Evolutionary conservation across 2,797 vertebrate genomes (phyloP).

Genomic region (Sparidentex hasta): DNA sequence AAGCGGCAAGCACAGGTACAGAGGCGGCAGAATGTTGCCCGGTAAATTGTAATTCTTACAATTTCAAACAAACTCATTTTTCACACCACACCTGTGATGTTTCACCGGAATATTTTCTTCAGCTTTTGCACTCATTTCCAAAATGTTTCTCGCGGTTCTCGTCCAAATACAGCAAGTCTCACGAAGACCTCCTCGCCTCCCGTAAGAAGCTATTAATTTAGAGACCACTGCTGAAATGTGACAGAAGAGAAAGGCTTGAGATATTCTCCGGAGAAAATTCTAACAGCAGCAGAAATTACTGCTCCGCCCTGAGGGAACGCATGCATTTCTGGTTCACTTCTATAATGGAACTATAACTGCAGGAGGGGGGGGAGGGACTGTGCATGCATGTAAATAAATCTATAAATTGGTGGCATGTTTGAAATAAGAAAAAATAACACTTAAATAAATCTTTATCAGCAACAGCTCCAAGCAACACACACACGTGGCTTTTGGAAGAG

Average conservation of each 20-base stretch:
- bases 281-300: constrained; percentile 8
- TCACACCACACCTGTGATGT: constrained; percentile 37
- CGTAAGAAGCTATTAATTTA: constrained; percentile 27
- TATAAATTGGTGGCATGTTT: constrained; percentile 38
- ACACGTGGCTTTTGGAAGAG: constrained; percentile 41
- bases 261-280: constrained; percentile 11
- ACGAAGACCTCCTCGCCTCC: constrained; percentile 16
- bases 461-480: constrained; percentile 44
- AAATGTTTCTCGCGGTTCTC: constrained; percentile 37
- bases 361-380: background rate
- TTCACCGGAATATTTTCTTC: constrained; percentile 27
- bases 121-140: constrained; percentile 38
- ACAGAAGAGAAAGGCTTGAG: constrained; percentile 13
- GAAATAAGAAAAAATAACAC: constrained; percentile 43
- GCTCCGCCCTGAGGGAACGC: constrained; percentile 3
- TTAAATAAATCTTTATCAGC: constrained; percentile 41
- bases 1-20: constrained; percentile 10
- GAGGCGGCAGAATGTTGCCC: constrained; percentile 20
- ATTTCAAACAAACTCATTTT: constrained; percentile 54
- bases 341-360: constrained; percentile 3
- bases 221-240: constrained; percentile 4
- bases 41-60: constrained; percentile 32
- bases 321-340: constrained; percentile 23
- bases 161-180: constrained; percentile 30
- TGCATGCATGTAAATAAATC: constrained; percentile 31